Evolutionary conservation across 2,888 invertebrate genomes (phyloP).

Genomic region (Lagria hirta): DNA sequence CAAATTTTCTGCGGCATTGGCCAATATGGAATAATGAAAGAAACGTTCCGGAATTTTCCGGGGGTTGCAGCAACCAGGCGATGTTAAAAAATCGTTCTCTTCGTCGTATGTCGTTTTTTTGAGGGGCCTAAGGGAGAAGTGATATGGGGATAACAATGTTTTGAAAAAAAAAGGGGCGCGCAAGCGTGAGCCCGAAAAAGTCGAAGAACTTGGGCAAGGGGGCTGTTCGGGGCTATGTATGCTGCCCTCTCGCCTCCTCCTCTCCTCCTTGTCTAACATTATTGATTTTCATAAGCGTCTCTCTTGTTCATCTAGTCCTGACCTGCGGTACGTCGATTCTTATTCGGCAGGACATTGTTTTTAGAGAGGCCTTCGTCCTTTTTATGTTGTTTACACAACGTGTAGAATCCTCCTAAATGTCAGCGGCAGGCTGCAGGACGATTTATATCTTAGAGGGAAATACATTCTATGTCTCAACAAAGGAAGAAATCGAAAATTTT

Average conservation of each 20-base stretch:
- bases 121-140: constrained; percentile 5
- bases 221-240: constrained; percentile 9
- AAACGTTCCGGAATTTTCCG: constrained; percentile 9
- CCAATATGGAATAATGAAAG: no score
- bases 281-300: constrained; percentile 44
- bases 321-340: constrained; percentile 51
- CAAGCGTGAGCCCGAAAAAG: constrained; percentile 26
- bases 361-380: constrained; percentile 28
- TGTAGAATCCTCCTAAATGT: constrained; percentile 11
- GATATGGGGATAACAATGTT: no score
- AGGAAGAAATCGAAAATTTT: no score
- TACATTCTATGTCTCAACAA: no score
- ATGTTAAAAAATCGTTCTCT: constrained; percentile 18
- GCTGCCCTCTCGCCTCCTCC: constrained; percentile 10
- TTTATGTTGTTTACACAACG: constrained; percentile 26
- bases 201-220: constrained; percentile 10
- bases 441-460: no score
- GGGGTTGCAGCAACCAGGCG: constrained; percentile 12
- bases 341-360: constrained; percentile 51
- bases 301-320: constrained; percentile 39
- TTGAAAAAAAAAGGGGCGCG: constrained; percentile 20
- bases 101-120: constrained; percentile 14
- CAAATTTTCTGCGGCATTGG: no score
- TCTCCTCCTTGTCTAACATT: constrained; percentile 42
- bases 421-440: constrained; percentile 4